Evolutionary conservation across 2,113 vertebrate genomes (phyloP).

Genomic region (Baryphthengus martii): DNA sequence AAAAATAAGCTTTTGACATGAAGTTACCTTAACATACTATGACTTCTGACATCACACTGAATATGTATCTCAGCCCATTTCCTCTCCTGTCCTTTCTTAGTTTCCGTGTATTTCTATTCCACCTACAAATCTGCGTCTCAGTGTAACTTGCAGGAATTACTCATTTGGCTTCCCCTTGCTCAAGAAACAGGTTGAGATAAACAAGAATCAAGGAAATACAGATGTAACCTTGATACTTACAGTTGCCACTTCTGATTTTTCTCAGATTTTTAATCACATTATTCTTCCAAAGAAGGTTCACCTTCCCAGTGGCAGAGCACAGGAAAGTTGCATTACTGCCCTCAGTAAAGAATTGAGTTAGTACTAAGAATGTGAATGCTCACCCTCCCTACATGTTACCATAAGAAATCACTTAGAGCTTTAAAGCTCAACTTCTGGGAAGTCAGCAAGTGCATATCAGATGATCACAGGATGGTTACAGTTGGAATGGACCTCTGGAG

Average conservation of each 20-base stretch:
- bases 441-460: not conserved
- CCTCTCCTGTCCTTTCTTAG: not conserved
- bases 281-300: not conserved
- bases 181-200: not conserved
- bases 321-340: not conserved
- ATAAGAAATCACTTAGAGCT: not conserved
- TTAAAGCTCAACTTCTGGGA: not conserved
- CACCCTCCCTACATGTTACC: not conserved
- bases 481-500: not conserved
- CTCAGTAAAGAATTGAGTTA: not conserved
- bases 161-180: not conserved
- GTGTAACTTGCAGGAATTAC: not conserved
- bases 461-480: not conserved
- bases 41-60: not conserved
- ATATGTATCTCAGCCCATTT: not conserved
- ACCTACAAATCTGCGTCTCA: not conserved
- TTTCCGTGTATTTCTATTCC: not conserved
- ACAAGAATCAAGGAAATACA: not conserved
- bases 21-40: not conserved
- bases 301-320: not conserved
- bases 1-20: not conserved
- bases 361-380: not conserved
- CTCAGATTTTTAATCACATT: not conserved
- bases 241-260: not conserved
- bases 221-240: not conserved